These are phyloP conservation scores for Pterocles burchelli DNA, from an alignment of 2,113 vertebrate genomes.

Conservation along the genomic window DNA sequence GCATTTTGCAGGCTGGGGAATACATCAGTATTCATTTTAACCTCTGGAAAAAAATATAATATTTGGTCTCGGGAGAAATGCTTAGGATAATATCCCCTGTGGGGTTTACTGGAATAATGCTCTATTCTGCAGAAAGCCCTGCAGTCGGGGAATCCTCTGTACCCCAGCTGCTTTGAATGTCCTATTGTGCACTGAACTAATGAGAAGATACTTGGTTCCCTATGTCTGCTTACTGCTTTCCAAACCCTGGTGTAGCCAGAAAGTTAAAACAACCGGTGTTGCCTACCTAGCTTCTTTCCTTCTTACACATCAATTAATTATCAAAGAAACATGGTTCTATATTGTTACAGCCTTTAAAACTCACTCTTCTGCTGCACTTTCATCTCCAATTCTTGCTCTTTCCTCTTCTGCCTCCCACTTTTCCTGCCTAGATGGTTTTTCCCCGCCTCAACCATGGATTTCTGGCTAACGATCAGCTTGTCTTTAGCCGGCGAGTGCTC, in stretches of 20 bases:
- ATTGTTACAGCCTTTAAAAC: not conserved
- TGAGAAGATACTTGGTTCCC: not conserved
- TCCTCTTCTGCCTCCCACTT: constrained; percentile 11
- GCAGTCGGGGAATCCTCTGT: not conserved
- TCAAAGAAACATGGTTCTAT: not conserved
- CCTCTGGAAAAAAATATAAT: not conserved
- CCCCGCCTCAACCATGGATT: constrained; percentile 86
- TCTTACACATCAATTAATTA: not conserved
- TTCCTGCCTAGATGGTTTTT: constrained; percentile 87
- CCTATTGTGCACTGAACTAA: not conserved
- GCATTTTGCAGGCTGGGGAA: not conserved
- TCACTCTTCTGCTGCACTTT: not conserved
- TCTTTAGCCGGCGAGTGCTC: constrained; percentile 85
- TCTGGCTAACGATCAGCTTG: constrained; percentile 84
- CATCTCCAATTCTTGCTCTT: constrained; percentile 27
- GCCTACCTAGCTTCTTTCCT: not conserved
- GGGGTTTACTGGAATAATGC: constrained; percentile 23
- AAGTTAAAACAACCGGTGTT: not conserved
- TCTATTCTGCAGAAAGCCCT: constrained; percentile 13
- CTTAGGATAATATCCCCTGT: not conserved
- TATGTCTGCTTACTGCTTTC: not conserved
- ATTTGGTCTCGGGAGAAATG: not conserved
- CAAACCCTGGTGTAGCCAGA: not conserved
- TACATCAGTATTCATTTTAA: not conserved
- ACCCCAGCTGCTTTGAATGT: not conserved